Evolutionary conservation across 2,797 vertebrate species (phyloP).

Genomic region (Takifugu ocellatus): DNA sequence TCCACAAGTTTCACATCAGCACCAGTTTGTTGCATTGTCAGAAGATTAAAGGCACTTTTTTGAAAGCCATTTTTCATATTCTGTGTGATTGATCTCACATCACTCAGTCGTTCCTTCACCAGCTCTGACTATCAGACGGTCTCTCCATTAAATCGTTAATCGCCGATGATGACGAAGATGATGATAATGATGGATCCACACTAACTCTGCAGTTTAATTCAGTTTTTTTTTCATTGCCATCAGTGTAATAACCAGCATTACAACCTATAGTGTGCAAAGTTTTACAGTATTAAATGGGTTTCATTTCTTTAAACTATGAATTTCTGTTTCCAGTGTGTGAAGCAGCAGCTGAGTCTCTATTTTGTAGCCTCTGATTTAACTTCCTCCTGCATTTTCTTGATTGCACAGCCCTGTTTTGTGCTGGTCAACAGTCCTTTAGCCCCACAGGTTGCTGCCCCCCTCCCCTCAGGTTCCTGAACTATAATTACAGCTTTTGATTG

Average conservation of each 20-base stretch:
- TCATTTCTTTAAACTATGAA: too few relatives aligned
- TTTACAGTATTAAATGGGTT: too few relatives aligned
- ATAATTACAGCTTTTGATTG: conserved; percentile 67
- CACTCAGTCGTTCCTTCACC: conserved; percentile 25
- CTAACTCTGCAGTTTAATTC: too few relatives aligned
- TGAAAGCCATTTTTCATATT: conserved; percentile 70
- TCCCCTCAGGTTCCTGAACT: conserved; percentile 24
- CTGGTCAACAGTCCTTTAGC: conserved; percentile 18
- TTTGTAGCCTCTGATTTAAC: conserved; percentile 1
- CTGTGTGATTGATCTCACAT: conserved; percentile 65
- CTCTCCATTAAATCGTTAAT: too few relatives aligned
- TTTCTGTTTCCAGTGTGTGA: too few relatives aligned
- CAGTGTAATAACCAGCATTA: too few relatives aligned
- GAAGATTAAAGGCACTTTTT: conserved; percentile 72
- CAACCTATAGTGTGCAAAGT: too few relatives aligned
- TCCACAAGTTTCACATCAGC: conserved; percentile 61
- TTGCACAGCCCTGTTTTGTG: conserved; percentile 23
- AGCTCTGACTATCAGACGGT: conserved; percentile 3
- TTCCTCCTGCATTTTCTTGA: conserved; percentile 1
- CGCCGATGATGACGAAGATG: too few relatives aligned
- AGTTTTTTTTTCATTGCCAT: too few relatives aligned
- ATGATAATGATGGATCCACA: too few relatives aligned
- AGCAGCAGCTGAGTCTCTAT: conserved; percentile 11
- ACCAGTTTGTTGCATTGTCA: conserved; percentile 70
- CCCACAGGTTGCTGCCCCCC: conserved; percentile 11